Percentiles rank a stretch among this genome's conserved stretches.
phyloP scores from a whole-genome alignment of 2,113 vertebrate species.

The Muntiacus muntjak region DNA sequence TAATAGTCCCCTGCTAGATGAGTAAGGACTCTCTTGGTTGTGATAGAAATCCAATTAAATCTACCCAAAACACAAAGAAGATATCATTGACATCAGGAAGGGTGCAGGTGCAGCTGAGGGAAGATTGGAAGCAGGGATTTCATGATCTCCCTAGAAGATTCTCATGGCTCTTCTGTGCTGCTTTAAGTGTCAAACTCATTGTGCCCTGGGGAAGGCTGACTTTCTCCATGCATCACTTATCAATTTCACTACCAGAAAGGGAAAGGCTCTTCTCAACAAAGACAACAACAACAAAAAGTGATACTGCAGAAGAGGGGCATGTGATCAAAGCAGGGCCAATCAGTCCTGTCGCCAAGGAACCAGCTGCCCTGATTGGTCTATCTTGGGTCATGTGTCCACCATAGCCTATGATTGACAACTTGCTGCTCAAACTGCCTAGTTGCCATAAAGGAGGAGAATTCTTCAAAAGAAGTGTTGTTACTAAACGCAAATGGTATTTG shows the following conservation, averaged over 20 bases:
- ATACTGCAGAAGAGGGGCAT: neutral
- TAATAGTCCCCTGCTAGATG: neutral
- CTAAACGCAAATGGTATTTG: neutral
- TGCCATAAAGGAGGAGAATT: neutral
- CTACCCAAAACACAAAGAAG: neutral
- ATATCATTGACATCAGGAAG: neutral
- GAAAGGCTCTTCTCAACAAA: neutral
- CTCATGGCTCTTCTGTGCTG: neutral
- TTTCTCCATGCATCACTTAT: neutral
- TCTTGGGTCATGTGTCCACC: neutral
- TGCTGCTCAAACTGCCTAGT: neutral
- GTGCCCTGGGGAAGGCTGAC: neutral
- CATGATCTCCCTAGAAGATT: neutral
- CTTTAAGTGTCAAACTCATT: neutral
- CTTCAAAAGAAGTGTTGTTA: neutral
- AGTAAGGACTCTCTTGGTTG: neutral
- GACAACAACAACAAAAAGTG: neutral
- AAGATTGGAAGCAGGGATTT: neutral
- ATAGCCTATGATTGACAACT: neutral
- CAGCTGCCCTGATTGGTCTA: neutral
- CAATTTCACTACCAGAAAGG: neutral
- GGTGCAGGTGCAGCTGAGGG: neutral
- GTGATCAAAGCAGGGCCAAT: neutral
- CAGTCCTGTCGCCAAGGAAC: neutral
- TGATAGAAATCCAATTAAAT: slow-evolving; percentile 37